These are phyloP conservation scores for Crotalus helleri DNA, from an alignment of 2,113 vertebrate species.

Conservation along the genomic window DNA sequence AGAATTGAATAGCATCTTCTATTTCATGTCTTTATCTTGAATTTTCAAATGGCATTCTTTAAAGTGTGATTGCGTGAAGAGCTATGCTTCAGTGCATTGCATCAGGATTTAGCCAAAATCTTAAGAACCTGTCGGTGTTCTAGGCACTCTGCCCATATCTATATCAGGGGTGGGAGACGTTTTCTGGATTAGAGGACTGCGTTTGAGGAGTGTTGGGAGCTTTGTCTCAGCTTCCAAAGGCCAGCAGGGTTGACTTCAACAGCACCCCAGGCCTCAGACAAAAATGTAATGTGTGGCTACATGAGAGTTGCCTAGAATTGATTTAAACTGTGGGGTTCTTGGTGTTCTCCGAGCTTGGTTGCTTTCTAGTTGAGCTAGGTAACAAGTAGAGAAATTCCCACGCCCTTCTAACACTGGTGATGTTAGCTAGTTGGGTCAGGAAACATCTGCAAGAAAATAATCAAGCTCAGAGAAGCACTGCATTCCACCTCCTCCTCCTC, in stretches of 20 bases:
- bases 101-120: conserved; percentile 36
- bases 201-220: background rate
- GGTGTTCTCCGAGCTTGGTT: no score
- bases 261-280: no score
- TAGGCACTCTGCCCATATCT: background rate
- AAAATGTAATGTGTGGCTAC: no score
- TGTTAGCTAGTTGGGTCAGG: no score
- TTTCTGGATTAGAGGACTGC: background rate
- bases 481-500: no score
- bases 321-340: no score
- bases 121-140: background rate
- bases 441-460: no score
- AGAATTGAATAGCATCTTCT: conserved; percentile 13
- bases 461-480: no score
- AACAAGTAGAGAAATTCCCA: no score
- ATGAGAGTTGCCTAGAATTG: no score
- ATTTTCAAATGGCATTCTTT: conserved; percentile 35
- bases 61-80: conserved; percentile 42
- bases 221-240: background rate
- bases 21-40: conserved; percentile 50
- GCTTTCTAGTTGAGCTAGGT: no score
- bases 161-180: background rate
- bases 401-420: no score
- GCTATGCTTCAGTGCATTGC: background rate
- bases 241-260: background rate